These are phyloP conservation scores for Lordiphosa collinella DNA, from an alignment of 1,140 invertebrate genomes.

Conservation along the genomic window DNA sequence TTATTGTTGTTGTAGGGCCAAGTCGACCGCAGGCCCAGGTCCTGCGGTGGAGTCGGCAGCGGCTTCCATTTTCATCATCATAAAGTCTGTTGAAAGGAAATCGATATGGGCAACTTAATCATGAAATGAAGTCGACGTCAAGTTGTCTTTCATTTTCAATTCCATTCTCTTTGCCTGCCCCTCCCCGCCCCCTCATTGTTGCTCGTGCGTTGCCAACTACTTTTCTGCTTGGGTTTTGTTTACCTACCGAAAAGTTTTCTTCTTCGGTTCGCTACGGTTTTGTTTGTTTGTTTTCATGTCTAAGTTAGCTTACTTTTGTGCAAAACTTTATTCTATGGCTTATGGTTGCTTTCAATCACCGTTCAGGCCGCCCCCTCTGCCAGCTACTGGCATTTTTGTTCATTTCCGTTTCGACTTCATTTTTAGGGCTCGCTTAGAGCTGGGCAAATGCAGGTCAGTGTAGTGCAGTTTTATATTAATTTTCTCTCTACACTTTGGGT, in stretches of 20 bases:
- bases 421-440: constrained; percentile 35
- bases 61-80: constrained; percentile 72
- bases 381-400: constrained; percentile 38
- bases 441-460: constrained; percentile 49
- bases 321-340: constrained; percentile 43
- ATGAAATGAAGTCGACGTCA: constrained; percentile 71
- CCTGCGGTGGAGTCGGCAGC: constrained; percentile 35
- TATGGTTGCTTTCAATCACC: constrained; percentile 52
- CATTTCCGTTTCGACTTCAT: constrained; percentile 58
- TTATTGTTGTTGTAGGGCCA: constrained; percentile 5
- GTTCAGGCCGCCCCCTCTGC: not conserved
- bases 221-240: constrained; percentile 50
- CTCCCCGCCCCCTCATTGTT: constrained; percentile 2
- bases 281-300: constrained; percentile 57
- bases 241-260: constrained; percentile 35
- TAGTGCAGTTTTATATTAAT: constrained; percentile 53
- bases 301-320: constrained; percentile 61
- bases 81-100: constrained; percentile 67
- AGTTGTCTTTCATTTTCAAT: constrained; percentile 68
- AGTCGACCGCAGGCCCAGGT: constrained; percentile 52
- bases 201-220: constrained; percentile 51
- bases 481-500: constrained; percentile 14
- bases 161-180: constrained; percentile 23
- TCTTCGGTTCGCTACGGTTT: constrained; percentile 20
- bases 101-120: constrained; percentile 73